These are phyloP conservation scores for Herpailurus yagouaroundi DNA, from an alignment of 2,113 vertebrate genomes.

Conservation along the genomic window DNA sequence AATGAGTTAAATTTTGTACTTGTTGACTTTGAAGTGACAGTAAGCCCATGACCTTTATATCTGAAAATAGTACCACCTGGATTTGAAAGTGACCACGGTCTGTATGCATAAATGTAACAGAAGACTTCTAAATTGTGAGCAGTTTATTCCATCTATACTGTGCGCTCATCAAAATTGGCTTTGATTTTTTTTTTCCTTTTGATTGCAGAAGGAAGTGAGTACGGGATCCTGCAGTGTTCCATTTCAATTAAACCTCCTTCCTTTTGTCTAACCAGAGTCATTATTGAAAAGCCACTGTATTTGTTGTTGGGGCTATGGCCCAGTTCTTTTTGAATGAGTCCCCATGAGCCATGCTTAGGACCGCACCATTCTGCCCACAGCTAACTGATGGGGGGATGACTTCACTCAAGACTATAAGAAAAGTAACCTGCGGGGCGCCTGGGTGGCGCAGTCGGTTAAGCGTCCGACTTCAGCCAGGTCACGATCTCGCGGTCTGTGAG, in stretches of 20 bases:
- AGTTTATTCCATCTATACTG: neutral
- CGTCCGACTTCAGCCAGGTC: too few relatives aligned
- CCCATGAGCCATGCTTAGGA: neutral
- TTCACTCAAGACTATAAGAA: neutral
- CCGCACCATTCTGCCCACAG: neutral
- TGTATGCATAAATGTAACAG: neutral
- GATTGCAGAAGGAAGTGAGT: neutral
- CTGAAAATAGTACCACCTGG: neutral
- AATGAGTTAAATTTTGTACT: conserved; percentile 44
- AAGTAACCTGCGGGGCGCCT: neutral
- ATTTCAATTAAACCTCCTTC: neutral
- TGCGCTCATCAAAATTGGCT: neutral
- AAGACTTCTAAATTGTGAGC: neutral
- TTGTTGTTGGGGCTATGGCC: neutral
- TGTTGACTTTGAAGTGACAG: conserved; percentile 20
- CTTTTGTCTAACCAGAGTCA: neutral
- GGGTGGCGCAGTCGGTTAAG: too few relatives aligned
- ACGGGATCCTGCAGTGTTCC: neutral
- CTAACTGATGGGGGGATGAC: neutral
- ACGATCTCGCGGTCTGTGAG: too few relatives aligned
- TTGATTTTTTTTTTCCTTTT: neutral
- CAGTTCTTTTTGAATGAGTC: neutral
- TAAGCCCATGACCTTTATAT: neutral
- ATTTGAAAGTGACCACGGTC: neutral
- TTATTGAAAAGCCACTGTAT: neutral